A percentile compares a stretch with the other conserved stretches of the same genome.
These are phyloP conservation scores for Meloidogyne hapla DNA, from an alignment of 1,140 invertebrate genomes.

Conservation along the genomic window DNA sequence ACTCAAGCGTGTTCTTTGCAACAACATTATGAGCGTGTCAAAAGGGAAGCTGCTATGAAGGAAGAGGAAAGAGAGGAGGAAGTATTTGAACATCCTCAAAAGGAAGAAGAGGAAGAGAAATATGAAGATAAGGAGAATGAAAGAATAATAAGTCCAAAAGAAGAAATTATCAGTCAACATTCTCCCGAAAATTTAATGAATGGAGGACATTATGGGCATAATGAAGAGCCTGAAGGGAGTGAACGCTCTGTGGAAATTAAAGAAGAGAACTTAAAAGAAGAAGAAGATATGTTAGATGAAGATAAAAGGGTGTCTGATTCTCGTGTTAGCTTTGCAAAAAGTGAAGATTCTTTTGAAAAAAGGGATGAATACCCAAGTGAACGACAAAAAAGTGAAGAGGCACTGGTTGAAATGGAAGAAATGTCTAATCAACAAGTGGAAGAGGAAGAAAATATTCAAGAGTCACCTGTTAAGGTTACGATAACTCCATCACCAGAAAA, in stretches of 20 bases:
- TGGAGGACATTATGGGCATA: neutral
- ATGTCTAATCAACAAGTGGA: neutral
- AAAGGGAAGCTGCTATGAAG: neutral
- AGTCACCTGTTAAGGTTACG: neutral
- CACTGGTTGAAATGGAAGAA: neutral
- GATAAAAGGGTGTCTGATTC: neutral
- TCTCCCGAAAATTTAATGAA: neutral
- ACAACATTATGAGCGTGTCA: neutral
- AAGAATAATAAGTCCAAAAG: neutral
- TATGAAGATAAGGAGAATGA: neutral
- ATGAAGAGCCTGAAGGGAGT: constrained; percentile 12
- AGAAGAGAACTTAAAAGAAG: neutral
- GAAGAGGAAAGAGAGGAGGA: neutral
- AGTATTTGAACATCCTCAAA: neutral
- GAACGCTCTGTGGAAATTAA: constrained; percentile 1
- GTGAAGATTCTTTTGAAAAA: neutral
- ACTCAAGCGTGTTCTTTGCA: neutral
- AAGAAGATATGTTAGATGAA: neutral
- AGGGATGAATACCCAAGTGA: neutral
- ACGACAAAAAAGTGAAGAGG: constrained; percentile 8
- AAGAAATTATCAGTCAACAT: neutral
- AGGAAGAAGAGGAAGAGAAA: constrained; percentile 4
- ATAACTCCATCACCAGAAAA: neutral
- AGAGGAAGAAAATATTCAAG: neutral
- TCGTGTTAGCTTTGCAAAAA: neutral